These are phyloP conservation scores for Esox masquinongy DNA, from an alignment of 2,797 vertebrate genomes.

Conservation along the genomic window DNA sequence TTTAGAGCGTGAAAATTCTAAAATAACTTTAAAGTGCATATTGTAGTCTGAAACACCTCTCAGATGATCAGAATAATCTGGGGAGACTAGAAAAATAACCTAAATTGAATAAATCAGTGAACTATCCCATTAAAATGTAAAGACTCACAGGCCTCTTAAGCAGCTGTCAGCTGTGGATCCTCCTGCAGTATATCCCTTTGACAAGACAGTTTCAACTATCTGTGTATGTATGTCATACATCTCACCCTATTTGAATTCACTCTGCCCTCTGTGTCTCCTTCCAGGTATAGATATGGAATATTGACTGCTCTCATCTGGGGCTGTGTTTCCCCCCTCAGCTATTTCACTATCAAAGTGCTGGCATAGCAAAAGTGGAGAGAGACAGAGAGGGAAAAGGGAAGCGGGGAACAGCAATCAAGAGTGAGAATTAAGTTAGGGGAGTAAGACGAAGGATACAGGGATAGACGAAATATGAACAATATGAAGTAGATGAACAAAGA, in stretches of 20 bases:
- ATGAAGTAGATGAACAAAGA: slow-evolving; percentile 22
- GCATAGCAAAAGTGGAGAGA: slow-evolving; percentile 64
- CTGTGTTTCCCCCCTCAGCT: slow-evolving; percentile 53
- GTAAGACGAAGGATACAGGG: slow-evolving; percentile 19
- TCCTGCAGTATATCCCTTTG: slow-evolving; percentile 37
- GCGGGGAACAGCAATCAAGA: background rate
- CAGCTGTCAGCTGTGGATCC: slow-evolving; percentile 32
- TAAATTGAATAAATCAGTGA: too few species aligned
- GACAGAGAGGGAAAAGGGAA: slow-evolving; percentile 27
- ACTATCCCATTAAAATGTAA: slow-evolving; percentile 43
- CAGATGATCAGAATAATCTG: background rate
- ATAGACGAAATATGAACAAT: slow-evolving; percentile 13
- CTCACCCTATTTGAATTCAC: slow-evolving; percentile 66
- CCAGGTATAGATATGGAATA: slow-evolving; percentile 75
- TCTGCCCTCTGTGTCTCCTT: slow-evolving; percentile 72
- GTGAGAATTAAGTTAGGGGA: slow-evolving; percentile 31
- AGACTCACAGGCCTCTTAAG: slow-evolving; percentile 42
- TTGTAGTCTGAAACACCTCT: too few species aligned
- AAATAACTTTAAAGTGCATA: too few species aligned
- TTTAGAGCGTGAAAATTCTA: too few species aligned
- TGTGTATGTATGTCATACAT: slow-evolving; percentile 55
- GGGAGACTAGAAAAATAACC: too few species aligned
- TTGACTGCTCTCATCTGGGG: slow-evolving; percentile 72
- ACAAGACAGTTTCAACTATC: slow-evolving; percentile 49
- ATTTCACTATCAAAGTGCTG: slow-evolving; percentile 71